Conservation (phyloP, 2,113 vertebrate species). For the Nesogale talazaci region DNA sequence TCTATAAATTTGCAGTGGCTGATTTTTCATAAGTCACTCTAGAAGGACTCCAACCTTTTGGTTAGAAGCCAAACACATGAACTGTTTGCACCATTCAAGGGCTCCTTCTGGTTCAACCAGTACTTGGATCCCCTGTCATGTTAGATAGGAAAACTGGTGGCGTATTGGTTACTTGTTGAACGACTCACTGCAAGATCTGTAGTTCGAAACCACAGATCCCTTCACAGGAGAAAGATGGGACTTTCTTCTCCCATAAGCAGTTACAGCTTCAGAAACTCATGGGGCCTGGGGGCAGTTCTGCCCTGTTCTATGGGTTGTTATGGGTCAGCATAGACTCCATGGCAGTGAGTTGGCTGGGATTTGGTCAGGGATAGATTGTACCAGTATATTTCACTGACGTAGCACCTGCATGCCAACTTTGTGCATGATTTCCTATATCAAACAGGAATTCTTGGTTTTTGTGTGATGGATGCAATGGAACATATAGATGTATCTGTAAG, state of each 20-base stretch:
- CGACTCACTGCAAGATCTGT: too few species aligned
- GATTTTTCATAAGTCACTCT: background rate
- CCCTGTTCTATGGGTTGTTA: too few species aligned
- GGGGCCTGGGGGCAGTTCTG: too few species aligned
- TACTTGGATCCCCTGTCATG: background rate
- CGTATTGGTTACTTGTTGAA: too few species aligned
- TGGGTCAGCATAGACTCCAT: too few species aligned
- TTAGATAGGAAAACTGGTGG: too few species aligned
- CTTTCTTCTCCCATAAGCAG: too few species aligned
- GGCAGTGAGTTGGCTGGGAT: too few species aligned
- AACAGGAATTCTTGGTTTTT: background rate
- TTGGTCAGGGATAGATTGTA: background rate
- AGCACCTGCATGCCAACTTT: background rate
- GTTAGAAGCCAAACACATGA: background rate
- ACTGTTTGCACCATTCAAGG: background rate
- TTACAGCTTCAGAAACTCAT: too few species aligned
- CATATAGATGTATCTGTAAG: background rate
- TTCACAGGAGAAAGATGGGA: too few species aligned
- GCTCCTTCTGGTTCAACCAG: background rate
- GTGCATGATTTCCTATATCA: background rate
- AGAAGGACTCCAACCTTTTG: background rate
- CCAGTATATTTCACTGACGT: background rate
- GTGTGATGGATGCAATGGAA: background rate
- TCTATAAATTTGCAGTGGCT: background rate
- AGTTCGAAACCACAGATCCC: too few species aligned